phyloP scores from a whole-genome alignment of 2,888 invertebrate genomes.

The Tenthredo notha region DNA sequence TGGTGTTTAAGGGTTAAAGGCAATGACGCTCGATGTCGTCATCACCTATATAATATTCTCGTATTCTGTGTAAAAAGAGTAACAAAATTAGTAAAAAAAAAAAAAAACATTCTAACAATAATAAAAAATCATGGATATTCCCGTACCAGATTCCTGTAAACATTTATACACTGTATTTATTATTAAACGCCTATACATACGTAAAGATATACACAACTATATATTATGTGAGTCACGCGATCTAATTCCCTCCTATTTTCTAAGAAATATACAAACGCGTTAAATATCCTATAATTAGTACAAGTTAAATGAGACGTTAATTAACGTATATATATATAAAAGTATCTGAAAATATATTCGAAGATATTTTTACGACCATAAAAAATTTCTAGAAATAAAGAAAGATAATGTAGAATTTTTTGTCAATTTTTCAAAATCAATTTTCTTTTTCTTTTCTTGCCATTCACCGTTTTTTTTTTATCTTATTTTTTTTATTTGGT shows the following conservation, averaged over 20 bases:
- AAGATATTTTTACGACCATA: background rate
- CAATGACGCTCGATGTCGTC: too few species aligned
- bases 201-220: background rate
- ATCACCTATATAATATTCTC: too few species aligned
- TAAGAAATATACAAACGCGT: background rate
- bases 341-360: background rate
- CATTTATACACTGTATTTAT: slow-evolving; percentile 5
- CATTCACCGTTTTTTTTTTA: too few species aligned
- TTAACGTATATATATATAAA: background rate
- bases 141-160: background rate
- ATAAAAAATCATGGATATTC: background rate
- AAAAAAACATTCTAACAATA: background rate
- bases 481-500: too few species aligned
- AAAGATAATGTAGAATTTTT: background rate
- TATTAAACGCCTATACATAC: background rate
- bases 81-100: too few species aligned
- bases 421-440: too few species aligned
- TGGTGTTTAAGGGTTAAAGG: too few species aligned
- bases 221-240: background rate
- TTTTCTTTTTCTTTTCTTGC: too few species aligned
- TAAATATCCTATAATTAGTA: background rate
- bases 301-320: background rate
- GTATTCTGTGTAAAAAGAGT: too few species aligned
- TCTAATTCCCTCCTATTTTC: background rate
- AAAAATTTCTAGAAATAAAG: background rate